Conservation (phyloP, 2,113 vertebrate genomes). For the Carassius carassius region DNA sequence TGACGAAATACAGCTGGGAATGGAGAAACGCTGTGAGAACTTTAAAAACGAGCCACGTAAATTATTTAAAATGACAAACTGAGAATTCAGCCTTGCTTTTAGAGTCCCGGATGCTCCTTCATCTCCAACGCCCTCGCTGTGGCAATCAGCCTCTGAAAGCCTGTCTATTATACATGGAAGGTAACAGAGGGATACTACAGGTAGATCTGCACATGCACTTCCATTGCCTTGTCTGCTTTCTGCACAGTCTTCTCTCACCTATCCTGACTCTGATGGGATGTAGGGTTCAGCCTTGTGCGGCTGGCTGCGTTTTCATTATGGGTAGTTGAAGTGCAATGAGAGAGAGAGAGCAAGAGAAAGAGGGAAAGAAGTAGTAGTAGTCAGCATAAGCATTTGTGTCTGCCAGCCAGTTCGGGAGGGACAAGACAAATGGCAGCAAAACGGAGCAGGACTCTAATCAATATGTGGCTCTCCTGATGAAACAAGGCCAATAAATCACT, state of each 20-base stretch:
- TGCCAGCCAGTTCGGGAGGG: conserved; percentile 52
- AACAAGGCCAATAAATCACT: conserved; percentile 69
- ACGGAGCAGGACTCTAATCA: conserved; percentile 65
- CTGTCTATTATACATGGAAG: conserved; percentile 10
- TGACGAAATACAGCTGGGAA: conserved; percentile 55
- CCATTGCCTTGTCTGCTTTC: conserved; percentile 7
- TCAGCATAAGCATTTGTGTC: conserved; percentile 73
- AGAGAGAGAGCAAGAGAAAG: conserved; percentile 39
- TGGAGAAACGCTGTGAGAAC: conserved; percentile 66
- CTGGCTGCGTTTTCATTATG: conserved; percentile 67
- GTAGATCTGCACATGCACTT: conserved; percentile 27
- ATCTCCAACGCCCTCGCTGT: conserved; percentile 34
- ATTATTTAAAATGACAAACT: conserved; percentile 79
- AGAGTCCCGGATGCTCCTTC: conserved; percentile 43
- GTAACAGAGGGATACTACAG: conserved; percentile 33
- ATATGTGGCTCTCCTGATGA: conserved; percentile 72
- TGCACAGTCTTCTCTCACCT: not conserved
- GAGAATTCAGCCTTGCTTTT: conserved; percentile 73
- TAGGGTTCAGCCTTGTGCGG: conserved; percentile 31
- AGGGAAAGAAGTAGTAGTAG: conserved; percentile 52
- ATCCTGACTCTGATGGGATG: conserved; percentile 23
- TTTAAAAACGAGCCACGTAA: conserved; percentile 73
- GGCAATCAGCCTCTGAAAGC: conserved; percentile 37
- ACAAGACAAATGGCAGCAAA: conserved; percentile 72
- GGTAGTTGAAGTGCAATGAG: conserved; percentile 37